Evolutionary conservation across 1,140 invertebrate species (phyloP).

Genomic region (Nephotettix cincticeps): DNA sequence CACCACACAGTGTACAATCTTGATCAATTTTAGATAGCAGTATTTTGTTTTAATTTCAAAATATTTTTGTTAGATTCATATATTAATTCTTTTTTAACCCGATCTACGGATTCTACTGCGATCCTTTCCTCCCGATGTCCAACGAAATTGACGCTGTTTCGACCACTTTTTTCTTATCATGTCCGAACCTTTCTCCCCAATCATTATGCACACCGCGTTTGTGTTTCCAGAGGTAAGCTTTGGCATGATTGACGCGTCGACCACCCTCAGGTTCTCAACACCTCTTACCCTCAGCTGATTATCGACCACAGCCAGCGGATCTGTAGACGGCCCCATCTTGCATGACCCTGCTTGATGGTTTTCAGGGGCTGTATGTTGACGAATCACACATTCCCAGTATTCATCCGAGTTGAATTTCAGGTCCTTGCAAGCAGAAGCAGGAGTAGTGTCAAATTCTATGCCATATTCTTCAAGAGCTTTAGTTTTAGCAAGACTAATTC

Average conservation of each 20-base stretch:
- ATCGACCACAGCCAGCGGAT: constrained; percentile 65
- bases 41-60: no score
- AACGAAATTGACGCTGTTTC: no score
- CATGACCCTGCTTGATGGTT: constrained; percentile 73
- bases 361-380: constrained; percentile 59
- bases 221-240: constrained; percentile 28
- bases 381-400: constrained; percentile 66
- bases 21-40: no score
- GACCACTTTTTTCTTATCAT: constrained; percentile 51
- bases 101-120: no score
- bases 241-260: constrained; percentile 61
- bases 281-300: constrained; percentile 64
- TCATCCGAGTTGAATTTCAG: constrained; percentile 52
- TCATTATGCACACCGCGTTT: constrained; percentile 57
- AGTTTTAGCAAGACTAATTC: constrained; percentile 44
- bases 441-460: constrained; percentile 39
- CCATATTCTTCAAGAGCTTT: constrained; percentile 46
- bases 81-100: no score
- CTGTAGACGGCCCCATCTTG: constrained; percentile 70
- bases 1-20: no score
- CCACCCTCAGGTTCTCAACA: constrained; percentile 63
- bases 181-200: constrained; percentile 56
- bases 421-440: constrained; percentile 50
- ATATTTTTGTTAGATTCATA: no score
- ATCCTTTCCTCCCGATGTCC: no score